These are phyloP conservation scores for Siniperca scherzeri DNA, from an alignment of 2,797 vertebrate species.

Conservation along the genomic window DNA sequence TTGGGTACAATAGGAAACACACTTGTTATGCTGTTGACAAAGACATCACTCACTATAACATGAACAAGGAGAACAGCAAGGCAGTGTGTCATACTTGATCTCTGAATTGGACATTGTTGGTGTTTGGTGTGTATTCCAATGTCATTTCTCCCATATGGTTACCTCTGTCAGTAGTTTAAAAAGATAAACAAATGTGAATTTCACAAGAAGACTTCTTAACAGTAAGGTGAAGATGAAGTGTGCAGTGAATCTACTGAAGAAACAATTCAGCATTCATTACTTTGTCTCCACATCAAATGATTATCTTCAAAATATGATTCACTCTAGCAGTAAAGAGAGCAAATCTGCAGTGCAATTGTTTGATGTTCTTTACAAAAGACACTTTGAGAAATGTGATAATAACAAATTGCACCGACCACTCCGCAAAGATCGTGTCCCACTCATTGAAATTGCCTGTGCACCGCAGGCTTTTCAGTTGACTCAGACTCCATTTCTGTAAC, in stretches of 20 bases:
- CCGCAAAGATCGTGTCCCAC: constrained; percentile 25
- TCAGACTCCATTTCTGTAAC: constrained; percentile 73
- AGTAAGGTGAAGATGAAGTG: not conserved
- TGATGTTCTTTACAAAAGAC: constrained; percentile 36
- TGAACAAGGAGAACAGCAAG: constrained; percentile 9
- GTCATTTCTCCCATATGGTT: not conserved
- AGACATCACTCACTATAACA: constrained; percentile 32
- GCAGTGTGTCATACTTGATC: constrained; percentile 38
- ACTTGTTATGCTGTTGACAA: constrained; percentile 40
- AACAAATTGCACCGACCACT: constrained; percentile 24
- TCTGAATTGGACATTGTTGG: constrained; percentile 24
- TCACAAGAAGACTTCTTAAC: not conserved
- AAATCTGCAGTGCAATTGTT: constrained; percentile 23
- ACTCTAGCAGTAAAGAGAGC: not conserved
- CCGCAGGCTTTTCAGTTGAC: constrained; percentile 26
- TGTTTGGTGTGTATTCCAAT: not conserved
- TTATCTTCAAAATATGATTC: not conserved
- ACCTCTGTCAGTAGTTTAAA: not conserved
- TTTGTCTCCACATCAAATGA: not conserved
- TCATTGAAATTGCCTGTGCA: constrained; percentile 53
- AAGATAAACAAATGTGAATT: not conserved
- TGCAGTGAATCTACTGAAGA: not conserved
- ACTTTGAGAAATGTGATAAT: constrained; percentile 40
- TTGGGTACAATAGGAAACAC: constrained; percentile 22
- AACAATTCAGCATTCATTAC: constrained; percentile 1